phyloP scores from a whole-genome alignment of 2,797 vertebrate genomes.

The Phrynocephalus vlangalii region DNA sequence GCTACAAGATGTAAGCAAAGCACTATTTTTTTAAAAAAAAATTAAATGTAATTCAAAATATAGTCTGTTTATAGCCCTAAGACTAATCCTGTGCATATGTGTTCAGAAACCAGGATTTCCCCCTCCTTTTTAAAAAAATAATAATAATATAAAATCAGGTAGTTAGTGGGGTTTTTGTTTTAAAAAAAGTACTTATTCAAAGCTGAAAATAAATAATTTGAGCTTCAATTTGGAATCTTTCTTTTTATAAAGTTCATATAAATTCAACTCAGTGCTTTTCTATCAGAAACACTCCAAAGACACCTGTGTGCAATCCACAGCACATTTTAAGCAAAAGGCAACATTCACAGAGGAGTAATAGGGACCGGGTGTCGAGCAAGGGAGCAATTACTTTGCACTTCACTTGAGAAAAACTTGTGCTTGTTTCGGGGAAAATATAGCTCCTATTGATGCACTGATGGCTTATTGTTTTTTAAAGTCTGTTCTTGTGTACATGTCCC shows the following conservation, averaged over 20 bases:
- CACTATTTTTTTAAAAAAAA: neutral
- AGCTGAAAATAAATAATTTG: slow-evolving; percentile 74
- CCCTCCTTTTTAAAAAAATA: slow-evolving; percentile 60
- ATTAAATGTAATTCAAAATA: slow-evolving; percentile 53
- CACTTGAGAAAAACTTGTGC: slow-evolving; percentile 63
- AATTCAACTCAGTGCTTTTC: slow-evolving; percentile 52
- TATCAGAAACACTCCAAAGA: slow-evolving; percentile 74
- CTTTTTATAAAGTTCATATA: slow-evolving; percentile 69
- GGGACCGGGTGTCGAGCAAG: neutral
- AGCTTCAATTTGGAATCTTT: slow-evolving; percentile 64
- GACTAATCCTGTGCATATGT: slow-evolving; percentile 27
- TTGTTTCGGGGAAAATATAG: slow-evolving; percentile 59
- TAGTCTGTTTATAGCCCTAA: slow-evolving; percentile 50
- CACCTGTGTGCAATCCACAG: slow-evolving; percentile 81
- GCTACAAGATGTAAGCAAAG: slow-evolving; percentile 40
- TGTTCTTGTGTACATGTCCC: slow-evolving; percentile 60
- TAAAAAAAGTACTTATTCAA: slow-evolving; percentile 69
- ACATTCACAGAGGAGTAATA: slow-evolving; percentile 54
- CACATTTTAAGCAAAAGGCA: slow-evolving; percentile 76
- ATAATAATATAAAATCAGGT: slow-evolving; percentile 67
- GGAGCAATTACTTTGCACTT: slow-evolving; percentile 55
- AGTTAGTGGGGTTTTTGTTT: slow-evolving; percentile 43
- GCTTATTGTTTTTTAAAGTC: slow-evolving; percentile 54
- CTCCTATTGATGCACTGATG: slow-evolving; percentile 54
- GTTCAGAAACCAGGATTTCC: slow-evolving; percentile 46